Base-by-base conservation (phyloP, 1,140 invertebrate genomes). In the Holotrichia oblita region DNA sequence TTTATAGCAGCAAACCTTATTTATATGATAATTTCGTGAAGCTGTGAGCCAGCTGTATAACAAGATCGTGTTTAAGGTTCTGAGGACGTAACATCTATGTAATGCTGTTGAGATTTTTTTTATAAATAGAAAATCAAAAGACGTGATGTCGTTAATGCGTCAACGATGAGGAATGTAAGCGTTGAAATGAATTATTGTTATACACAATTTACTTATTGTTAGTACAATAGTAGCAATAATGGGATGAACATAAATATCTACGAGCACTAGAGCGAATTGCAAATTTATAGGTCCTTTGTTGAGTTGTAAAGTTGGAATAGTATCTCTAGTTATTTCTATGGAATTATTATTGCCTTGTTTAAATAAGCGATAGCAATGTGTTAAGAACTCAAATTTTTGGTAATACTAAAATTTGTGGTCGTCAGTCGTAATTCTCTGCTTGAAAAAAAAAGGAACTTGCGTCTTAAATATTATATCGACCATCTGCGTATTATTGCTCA, bases 111-210 rank as follows among this genome's bases (percentile, higher is more conserved):
- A n/a, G n/a, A n/a, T n/a, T n/a, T n/a, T 6, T 17, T 14, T 55
- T 55, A 55, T 55, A 55, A 55, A 55, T 55, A 55, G 48, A 55
- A 55, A 55, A 55, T 55, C 48, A 17, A 55, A 55, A 55, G 48
- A 55, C n/a, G 17, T 55, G 48, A 55, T 6, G 48, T 17, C n/a
- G 48, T 55, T n/a, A 55, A 55, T 55, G 48, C 48, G 48, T 55
- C 48, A 17, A 17, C 48, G 48, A 55, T 55, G 17, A 55, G 17
- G 14, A 14, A 55, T 17, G 17, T 55, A 55, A 14, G 48, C 17
- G n/a, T 55, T 55, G n/a, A 55, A 55, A 55, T 55, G 48, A 55
- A 55, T 55, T 55, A 55, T 55, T 55, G 48, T 55, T 55, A 55
- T 55, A 55, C 17, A 55, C 48, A 55, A 17, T 55, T 55, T 55